Conservation (phyloP, 2,797 vertebrate species). For the Chiroxiphia lanceolata region DNA sequence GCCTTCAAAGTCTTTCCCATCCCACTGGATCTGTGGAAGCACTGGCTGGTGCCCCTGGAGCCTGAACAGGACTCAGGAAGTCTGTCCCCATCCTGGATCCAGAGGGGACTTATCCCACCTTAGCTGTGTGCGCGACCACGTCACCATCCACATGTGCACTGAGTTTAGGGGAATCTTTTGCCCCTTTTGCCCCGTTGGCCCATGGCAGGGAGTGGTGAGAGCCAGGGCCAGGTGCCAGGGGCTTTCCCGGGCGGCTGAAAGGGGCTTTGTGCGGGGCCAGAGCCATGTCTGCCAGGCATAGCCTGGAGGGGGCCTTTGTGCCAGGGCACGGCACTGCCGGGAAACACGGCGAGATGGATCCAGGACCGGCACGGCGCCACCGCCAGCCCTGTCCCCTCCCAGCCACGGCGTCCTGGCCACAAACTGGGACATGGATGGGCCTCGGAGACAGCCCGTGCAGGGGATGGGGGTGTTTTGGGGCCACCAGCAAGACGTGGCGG, state of each 20-base stretch:
- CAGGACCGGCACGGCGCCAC: neutral
- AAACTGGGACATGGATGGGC: rapidly evolving
- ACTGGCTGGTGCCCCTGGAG: neutral
- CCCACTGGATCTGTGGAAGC: neutral
- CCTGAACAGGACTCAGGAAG: rapidly evolving
- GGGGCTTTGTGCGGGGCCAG: neutral
- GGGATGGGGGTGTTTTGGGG: neutral
- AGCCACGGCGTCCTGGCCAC: rapidly evolving
- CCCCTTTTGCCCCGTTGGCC: neutral
- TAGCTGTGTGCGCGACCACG: rapidly evolving
- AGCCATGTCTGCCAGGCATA: neutral
- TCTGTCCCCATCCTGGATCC: neutral
- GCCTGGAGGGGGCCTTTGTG: neutral
- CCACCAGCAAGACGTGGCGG: neutral
- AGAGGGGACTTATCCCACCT: neutral
- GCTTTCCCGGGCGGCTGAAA: neutral
- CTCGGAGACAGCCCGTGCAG: neutral
- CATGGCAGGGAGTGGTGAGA: neutral
- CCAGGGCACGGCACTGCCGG: neutral
- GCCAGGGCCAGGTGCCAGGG: neutral
- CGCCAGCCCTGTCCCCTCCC: neutral
- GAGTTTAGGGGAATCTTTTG: neutral
- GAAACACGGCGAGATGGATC: neutral
- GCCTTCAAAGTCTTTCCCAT: neutral
- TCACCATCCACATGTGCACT: rapidly evolving